These are phyloP conservation scores for Burhinus bistriatus DNA, from an alignment of 2,113 vertebrate species.

Conservation along the genomic window DNA sequence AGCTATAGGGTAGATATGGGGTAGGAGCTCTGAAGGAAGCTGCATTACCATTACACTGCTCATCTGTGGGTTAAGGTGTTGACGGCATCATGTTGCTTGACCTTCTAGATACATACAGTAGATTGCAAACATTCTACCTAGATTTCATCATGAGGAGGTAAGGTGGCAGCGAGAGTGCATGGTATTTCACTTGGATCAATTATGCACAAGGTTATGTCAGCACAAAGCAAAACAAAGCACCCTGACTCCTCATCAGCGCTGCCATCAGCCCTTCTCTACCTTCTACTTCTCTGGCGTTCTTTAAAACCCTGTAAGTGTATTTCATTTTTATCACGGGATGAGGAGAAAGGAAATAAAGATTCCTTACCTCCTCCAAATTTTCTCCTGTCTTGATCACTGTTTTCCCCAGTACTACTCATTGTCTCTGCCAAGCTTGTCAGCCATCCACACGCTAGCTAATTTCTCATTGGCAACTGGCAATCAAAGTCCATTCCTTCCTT, in stretches of 20 bases:
- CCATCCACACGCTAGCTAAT: neutral
- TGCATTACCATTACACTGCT: neutral
- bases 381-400: neutral
- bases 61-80: neutral
- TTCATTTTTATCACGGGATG: accelerated
- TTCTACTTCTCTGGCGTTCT: neutral
- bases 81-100: neutral
- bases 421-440: neutral
- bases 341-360: neutral
- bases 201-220: neutral
- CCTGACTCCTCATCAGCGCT: neutral
- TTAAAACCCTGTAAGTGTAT: neutral
- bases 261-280: neutral
- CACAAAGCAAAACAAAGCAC: slow-evolving; percentile 1
- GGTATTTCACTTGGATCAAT: neutral
- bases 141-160: slow-evolving; percentile 3
- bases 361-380: neutral
- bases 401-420: neutral
- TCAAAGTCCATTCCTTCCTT: neutral
- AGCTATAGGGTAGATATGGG: neutral
- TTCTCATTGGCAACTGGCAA: neutral
- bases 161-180: neutral
- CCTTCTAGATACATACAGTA: neutral
- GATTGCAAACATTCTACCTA: neutral
- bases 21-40: neutral